Base-by-base conservation (phyloP, 2,888 invertebrate species). In the Drosophila meridiana region DNA sequence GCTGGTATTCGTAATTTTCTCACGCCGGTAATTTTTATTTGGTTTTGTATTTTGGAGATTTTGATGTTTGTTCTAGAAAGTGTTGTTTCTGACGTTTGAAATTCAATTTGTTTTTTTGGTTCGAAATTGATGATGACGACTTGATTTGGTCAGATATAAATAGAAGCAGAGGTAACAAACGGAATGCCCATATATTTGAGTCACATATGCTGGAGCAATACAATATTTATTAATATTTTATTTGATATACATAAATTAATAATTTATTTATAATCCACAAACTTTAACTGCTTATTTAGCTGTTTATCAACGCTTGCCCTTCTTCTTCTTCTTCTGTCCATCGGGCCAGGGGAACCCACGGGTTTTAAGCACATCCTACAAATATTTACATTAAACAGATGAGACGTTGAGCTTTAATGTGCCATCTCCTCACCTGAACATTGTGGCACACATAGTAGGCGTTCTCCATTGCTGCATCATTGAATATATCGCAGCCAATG, bases 401-500 rank as follows among this genome's bases (percentile, higher is more conserved):
- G 6, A 8, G 30, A 3, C 0, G 1, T 14, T 2, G 2, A n/a
- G 36, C 1, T 14, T 0, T 1, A 3, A 9, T 26, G 5, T 2
- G 7, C 2, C 3, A 0, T 28, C 67, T 57, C 20, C 67, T 57
- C 20, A 97, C 96, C 93, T 98, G 98, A 1, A 98, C 96, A 91
- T 98, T 98, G 91, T 98, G 98, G 82, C 98, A 98, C 1, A 97
- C 97, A 90, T 97, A 97, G 92, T 98, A 98, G 0, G 98, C 97
- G 90, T 98, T 98, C 79, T 97, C 96, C 97, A 98, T 98, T 0
- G 98, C 98, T 3, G 96, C 96, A 83, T 97, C 97, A 77, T 97
- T 97, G 88, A 98, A 95, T 89, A 98, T 96, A 87, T 98, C 98
- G 62, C 97, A 96, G 42, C 96, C 95, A 85, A 96, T 96, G 84